Base-by-base conservation (phyloP, 1,140 invertebrate genomes). In the Zaprionus lachaisei region DNA sequence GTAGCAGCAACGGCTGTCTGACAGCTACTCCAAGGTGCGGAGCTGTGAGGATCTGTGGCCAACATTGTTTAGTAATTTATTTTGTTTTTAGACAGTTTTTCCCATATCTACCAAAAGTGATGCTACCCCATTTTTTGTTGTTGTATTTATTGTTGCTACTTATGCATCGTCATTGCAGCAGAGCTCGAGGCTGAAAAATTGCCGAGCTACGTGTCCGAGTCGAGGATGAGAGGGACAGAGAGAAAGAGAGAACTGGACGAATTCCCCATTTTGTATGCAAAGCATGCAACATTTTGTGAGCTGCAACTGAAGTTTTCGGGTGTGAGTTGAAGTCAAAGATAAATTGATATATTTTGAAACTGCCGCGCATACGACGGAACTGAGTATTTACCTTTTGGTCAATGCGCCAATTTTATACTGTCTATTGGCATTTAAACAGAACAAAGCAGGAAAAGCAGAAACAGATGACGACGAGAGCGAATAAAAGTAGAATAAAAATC, bases 1-100 rank as follows among this genome's bases (percentile, higher is more conserved):
- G 44, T 34, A 49, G 28, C n/a, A 49, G 9, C 51, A 64, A 56
- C 72, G 41, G 41, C n/a, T 47, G n/a, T n/a, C 73, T 81, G 77
- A 74, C 70, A 67, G 73, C 61, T 44, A 28, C 61, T 72, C 34
- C 56, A 80, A 86, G 84, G 84, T 89, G 80, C 70, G 37, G 63
- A 72, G 38, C 31, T 58, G 24, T 37, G 14, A 11, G 61, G 51
- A 64, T 24, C 65, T 58, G 58, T 63, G 54, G 69, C 60, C 75
- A 57, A 79, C 84, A 90, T 90, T 90, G 84, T 89, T 89, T 90
- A 81, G 84, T 89, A 90, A 89, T 90, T 89, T 89, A 90, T 89
- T 89, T 89, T 84, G 76, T 87, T 89, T 86, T 84, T 65, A 81
- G 84, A 90, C 84, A 90, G 84, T 81, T 87, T 67, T 63, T 87